Evolutionary conservation across 2,113 vertebrate genomes (phyloP).

Genomic region (Scatophagus argus): DNA sequence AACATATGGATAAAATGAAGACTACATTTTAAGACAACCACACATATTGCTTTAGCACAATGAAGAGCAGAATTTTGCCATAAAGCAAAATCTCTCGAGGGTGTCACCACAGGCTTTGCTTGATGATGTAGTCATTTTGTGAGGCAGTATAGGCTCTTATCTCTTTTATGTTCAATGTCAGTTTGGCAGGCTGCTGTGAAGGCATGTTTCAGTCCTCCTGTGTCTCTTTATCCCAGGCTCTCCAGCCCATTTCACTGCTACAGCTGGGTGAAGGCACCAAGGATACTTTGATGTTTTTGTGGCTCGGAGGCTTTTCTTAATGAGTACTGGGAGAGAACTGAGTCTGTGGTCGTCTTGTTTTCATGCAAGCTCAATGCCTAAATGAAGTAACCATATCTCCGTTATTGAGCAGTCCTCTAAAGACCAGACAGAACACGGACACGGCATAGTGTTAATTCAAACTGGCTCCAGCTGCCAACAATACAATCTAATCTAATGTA

Average conservation of each 20-base stretch:
- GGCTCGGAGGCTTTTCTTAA: slow-evolving; percentile 75
- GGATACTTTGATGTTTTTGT: slow-evolving; percentile 77
- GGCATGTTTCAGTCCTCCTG: slow-evolving; percentile 67
- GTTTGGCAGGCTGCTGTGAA: slow-evolving; percentile 65
- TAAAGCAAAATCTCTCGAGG: slow-evolving; percentile 33
- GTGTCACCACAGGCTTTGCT: slow-evolving; percentile 28
- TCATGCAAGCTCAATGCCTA: slow-evolving; percentile 26
- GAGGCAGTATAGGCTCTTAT: slow-evolving; percentile 56
- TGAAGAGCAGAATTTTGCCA: slow-evolving; percentile 26
- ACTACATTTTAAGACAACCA: background rate
- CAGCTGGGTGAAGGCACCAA: slow-evolving; percentile 67
- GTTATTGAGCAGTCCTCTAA: slow-evolving; percentile 35
- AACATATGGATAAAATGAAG: slow-evolving; percentile 1
- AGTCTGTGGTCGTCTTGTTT: slow-evolving; percentile 65
- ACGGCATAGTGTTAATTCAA: slow-evolving; percentile 4
- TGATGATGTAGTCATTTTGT: slow-evolving; percentile 62
- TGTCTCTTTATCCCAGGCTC: slow-evolving; percentile 66
- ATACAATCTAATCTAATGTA: background rate
- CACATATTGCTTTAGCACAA: slow-evolving; percentile 29
- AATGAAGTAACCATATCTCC: slow-evolving; percentile 50
- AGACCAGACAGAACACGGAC: slow-evolving; percentile 18
- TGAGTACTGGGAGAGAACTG: slow-evolving; percentile 72
- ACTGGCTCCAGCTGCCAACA: slow-evolving; percentile 4
- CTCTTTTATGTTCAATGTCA: slow-evolving; percentile 61
- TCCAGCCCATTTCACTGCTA: slow-evolving; percentile 62